Conservation (phyloP, 2,797 vertebrate genomes). For the Phoebastria nigripes region DNA sequence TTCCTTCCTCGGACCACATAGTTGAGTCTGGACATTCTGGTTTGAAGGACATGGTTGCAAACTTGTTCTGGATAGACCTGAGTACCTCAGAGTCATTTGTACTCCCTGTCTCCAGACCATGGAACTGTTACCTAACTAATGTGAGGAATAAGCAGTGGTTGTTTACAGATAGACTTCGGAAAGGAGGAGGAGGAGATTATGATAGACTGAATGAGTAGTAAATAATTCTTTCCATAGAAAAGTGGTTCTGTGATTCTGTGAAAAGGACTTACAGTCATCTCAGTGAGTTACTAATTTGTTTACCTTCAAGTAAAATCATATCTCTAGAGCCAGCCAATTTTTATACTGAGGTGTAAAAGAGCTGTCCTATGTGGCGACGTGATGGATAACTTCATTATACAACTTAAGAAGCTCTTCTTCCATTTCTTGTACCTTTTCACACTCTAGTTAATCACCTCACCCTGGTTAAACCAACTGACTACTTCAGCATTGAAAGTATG, state of each 20-base stretch:
- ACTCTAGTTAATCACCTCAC: conserved; percentile 17
- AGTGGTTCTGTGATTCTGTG: background rate
- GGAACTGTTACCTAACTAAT: background rate
- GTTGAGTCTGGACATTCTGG: background rate
- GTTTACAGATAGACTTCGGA: background rate
- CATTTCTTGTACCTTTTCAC: conserved; percentile 51
- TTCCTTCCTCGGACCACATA: background rate
- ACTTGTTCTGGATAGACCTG: background rate
- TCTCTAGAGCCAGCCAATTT: background rate
- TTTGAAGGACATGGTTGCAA: background rate
- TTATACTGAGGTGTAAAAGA: background rate
- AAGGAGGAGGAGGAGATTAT: background rate
- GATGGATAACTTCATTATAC: conserved; percentile 69
- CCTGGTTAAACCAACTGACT: background rate
- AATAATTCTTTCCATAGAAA: background rate
- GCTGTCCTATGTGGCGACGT: background rate
- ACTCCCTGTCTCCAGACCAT: background rate
- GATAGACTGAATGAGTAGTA: background rate
- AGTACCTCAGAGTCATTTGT: background rate
- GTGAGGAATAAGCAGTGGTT: background rate
- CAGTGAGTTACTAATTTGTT: conserved; percentile 47
- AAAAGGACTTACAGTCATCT: background rate
- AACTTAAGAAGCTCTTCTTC: conserved; percentile 47
- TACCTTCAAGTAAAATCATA: conserved; percentile 46
- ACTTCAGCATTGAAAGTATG: background rate